Evolutionary conservation across 2,888 invertebrate genomes (phyloP), one percentile per base, ranked within the genome.

Genomic region (Mythimna ferrago): DNA sequence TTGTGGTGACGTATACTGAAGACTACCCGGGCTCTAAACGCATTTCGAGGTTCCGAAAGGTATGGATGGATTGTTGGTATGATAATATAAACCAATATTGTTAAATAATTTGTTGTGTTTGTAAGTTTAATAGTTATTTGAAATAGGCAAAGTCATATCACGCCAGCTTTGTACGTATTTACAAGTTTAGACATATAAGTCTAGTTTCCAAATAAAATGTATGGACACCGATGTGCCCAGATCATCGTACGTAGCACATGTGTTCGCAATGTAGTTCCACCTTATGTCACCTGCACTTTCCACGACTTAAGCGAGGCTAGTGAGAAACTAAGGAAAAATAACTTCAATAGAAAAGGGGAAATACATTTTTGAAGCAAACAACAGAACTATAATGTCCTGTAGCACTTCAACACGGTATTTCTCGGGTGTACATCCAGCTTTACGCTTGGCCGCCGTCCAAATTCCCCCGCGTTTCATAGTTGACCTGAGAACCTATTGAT

Each of bases 391-490:
- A n/a, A 5, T 19, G 48, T 51, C 19, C 6, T 51, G 14, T 16
- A n/a, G 7, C n/a, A 53, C 51, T 9, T 19, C 6, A 41, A 2
- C 41, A 41, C 14, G 14, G 21, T 11, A 10, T 48, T 32, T 6
- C 11, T 61, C 2, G 1, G 4, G 48, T 68, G 19, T 76, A 54
- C 6, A 35, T 11, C 11, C 6, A 16, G 26, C 38, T 41, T 77
- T 41, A 64, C 1, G 3, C 0, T 83, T 84, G 86, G 85, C 77
- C 61, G 2, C 6, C 11, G 14, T 62, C 79, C 85, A 84, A 83
- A 44, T 63, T 38, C 54, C 68, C 77, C 73, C 56, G 65, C 61
- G 61, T 67, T 67, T 71, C 14, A 58, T 61, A 71, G 71, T 71
- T 64, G 53, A 62, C 61, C 60, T 41, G 44, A 62, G 38, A 32